Evolutionary conservation across 2,113 vertebrate species (phyloP).

Genomic region (Scortum barcoo): DNA sequence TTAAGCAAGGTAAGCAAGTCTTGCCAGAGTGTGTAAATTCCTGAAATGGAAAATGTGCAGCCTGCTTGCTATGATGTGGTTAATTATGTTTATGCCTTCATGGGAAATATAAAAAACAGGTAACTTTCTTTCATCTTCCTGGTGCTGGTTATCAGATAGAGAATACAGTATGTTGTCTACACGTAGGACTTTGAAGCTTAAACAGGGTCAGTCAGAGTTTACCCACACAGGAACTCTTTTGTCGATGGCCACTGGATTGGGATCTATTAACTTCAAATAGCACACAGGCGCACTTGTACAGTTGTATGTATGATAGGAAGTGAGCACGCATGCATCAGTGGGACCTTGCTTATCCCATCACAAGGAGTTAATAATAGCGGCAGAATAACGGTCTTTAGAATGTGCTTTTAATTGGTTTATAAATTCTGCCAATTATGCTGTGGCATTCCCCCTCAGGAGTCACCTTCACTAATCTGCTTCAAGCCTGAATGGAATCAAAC

Average conservation of each 20-base stretch:
- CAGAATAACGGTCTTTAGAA: constrained; percentile 74
- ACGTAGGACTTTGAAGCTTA: constrained; percentile 31
- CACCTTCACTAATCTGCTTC: constrained; percentile 85
- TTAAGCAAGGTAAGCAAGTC: constrained; percentile 3
- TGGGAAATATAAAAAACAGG: constrained; percentile 32
- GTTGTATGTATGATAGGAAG: constrained; percentile 59
- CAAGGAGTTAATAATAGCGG: constrained; percentile 78
- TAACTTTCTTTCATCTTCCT: constrained; percentile 29
- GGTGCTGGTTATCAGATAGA: constrained; percentile 28
- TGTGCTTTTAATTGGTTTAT: constrained; percentile 84
- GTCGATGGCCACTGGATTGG: constrained; percentile 32
- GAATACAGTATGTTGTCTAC: constrained; percentile 16
- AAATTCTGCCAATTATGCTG: constrained; percentile 83
- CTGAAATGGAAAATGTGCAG: constrained; percentile 10
- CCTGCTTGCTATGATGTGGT: constrained; percentile 36
- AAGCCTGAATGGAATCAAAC: constrained; percentile 75
- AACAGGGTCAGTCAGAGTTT: constrained; percentile 55
- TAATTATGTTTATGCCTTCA: constrained; percentile 36
- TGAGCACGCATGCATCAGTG: constrained; percentile 38
- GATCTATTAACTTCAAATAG: constrained; percentile 49
- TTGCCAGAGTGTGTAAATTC: constrained; percentile 25
- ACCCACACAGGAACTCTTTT: constrained; percentile 51
- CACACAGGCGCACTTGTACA: constrained; percentile 48
- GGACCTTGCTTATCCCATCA: constrained; percentile 77
- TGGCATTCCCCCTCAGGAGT: constrained; percentile 78